phyloP scores from a whole-genome alignment of 2,888 invertebrate species.

The Cataglyphis livida region DNA sequence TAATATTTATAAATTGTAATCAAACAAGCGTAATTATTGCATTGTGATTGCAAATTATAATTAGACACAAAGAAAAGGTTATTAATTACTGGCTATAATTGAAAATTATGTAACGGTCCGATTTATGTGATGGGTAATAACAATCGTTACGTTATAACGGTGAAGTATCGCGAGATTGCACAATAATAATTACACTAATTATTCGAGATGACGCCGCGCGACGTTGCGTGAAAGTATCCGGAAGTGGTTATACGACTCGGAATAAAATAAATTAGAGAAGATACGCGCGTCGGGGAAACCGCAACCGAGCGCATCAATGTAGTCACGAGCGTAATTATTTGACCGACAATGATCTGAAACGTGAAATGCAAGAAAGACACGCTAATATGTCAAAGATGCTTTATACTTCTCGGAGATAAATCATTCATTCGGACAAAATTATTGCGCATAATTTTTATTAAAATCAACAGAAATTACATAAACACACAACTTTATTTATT shows the following conservation, averaged over 20 bases:
- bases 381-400: not conserved
- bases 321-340: constrained; percentile 29
- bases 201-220: constrained; percentile 7
- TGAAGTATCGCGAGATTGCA: not conserved
- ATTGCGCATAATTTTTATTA: constrained; percentile 12
- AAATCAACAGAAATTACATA: not conserved
- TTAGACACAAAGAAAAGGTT: not conserved
- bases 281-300: constrained; percentile 8
- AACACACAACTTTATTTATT: not conserved
- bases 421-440: not conserved
- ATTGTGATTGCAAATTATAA: not conserved
- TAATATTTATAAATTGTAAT: constrained; percentile 4
- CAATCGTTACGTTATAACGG: constrained; percentile 5
- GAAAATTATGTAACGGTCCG: not conserved
- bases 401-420: constrained; percentile 29
- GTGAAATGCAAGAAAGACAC: not conserved
- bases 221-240: constrained; percentile 34
- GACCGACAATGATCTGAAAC: constrained; percentile 12
- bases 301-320: not conserved
- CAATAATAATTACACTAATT: constrained; percentile 20
- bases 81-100: not conserved
- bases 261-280: constrained; percentile 3
- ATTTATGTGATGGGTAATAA: not conserved
- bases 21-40: not conserved
- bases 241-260: not conserved